Evolutionary conservation across 1,140 invertebrate species (phyloP).

Genomic region (Aphelinus certus): DNA sequence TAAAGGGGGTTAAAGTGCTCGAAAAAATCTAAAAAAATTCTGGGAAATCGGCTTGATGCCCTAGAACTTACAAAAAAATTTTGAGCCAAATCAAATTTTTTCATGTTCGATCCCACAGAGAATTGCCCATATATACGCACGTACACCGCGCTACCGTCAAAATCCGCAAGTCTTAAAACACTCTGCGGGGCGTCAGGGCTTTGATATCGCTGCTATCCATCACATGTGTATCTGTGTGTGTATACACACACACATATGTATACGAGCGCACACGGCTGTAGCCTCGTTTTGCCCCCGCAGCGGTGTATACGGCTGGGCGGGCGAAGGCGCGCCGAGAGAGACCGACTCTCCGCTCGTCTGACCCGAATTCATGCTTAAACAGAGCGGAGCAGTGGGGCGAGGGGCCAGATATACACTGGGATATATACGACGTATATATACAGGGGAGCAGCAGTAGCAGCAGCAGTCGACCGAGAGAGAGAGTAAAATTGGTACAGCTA

Average conservation of each 20-base stretch:
- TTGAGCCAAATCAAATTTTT: not conserved
- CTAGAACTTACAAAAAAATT: no score
- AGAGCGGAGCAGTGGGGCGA: not conserved
- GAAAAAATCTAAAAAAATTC: no score
- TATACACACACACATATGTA: no score
- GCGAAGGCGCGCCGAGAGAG: not conserved
- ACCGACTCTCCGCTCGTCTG: not conserved
- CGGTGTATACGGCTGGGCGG: not conserved
- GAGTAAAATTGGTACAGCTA: not conserved
- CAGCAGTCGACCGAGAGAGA: not conserved
- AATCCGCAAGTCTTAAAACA: not conserved
- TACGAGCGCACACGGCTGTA: not conserved
- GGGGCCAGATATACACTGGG: not conserved
- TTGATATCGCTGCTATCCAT: no score
- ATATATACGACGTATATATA: no score
- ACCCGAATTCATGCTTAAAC: constrained; percentile 22
- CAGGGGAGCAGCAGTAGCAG: no score
- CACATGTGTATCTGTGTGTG: no score
- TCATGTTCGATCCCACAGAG: no score
- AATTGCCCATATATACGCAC: no score
- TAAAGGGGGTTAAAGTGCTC: no score
- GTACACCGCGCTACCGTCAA: not conserved
- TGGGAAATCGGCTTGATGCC: no score
- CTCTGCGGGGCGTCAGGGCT: no score
- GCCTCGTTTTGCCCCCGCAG: not conserved